Percentiles rank a stretch among this genome's conserved stretches.
These are phyloP conservation scores for Fundulus diaphanus DNA, from an alignment of 2,797 vertebrate species.

Conservation along the genomic window DNA sequence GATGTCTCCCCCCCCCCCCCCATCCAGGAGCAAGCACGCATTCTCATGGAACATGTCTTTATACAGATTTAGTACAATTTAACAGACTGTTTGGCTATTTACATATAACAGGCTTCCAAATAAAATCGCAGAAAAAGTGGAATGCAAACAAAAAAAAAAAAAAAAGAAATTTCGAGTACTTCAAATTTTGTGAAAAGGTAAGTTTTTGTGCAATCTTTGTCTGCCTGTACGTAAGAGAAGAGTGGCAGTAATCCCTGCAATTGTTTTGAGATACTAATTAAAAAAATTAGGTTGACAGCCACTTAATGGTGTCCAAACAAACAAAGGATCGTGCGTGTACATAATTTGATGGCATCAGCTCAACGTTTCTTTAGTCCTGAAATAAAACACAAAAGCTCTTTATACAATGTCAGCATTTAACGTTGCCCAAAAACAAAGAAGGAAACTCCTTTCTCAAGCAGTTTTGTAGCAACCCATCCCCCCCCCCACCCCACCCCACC, in stretches of 20 bases:
- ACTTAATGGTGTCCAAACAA: constrained; percentile 71
- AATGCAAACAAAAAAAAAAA: constrained; percentile 77
- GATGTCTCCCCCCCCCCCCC: no score
- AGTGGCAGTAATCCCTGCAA: constrained; percentile 95
- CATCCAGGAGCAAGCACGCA: constrained; percentile 65
- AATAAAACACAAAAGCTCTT: constrained; percentile 71
- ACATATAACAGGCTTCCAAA: constrained; percentile 79
- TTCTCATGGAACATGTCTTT: constrained; percentile 76
- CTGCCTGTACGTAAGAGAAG: constrained; percentile 86
- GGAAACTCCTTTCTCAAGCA: constrained; percentile 59
- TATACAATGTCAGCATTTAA: constrained; percentile 61
- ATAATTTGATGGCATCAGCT: constrained; percentile 70
- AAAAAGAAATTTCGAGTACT: constrained; percentile 59
- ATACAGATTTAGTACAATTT: constrained; percentile 80
- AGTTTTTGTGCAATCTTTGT: constrained; percentile 91
- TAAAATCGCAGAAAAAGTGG: constrained; percentile 74
- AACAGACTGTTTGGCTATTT: constrained; percentile 80
- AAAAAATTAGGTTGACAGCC: constrained; percentile 82
- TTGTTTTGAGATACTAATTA: constrained; percentile 81
- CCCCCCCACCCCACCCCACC: constrained; percentile 13
- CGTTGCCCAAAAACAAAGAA: constrained; percentile 48
- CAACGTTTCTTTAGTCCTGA: constrained; percentile 72
- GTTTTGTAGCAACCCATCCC: constrained; percentile 51
- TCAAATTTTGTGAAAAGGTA: constrained; percentile 76
- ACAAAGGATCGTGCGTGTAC: constrained; percentile 64